Percentiles rank a stretch among this genome's conserved stretches.
Evolutionary conservation across 1,140 invertebrate species (phyloP).

Genomic region (Cydia strobilella): DNA sequence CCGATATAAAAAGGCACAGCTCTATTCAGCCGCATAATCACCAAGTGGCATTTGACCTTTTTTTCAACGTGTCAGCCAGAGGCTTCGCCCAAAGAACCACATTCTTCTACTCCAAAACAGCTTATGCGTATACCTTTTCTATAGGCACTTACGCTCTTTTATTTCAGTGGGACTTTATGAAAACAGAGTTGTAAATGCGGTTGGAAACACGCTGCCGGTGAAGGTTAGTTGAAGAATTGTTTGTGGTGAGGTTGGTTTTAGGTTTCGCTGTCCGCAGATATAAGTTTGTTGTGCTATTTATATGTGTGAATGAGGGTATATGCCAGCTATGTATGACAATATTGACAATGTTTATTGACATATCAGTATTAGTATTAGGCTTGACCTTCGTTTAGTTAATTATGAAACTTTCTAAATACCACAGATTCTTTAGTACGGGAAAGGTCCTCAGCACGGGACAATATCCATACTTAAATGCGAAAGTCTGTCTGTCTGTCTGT

Average conservation of each 20-base stretch:
- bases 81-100: slow-evolving; percentile 17
- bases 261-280: not conserved
- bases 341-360: slow-evolving; percentile 1
- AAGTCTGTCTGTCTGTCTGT: too few relatives aligned
- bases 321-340: slow-evolving; percentile 8
- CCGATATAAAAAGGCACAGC: slow-evolving; percentile 14
- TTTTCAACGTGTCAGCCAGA: slow-evolving; percentile 23
- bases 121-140: not conserved
- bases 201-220: not conserved
- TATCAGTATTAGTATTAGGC: not conserved
- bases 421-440: too few relatives aligned
- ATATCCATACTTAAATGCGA: too few relatives aligned
- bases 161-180: not conserved
- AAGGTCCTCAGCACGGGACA: too few relatives aligned
- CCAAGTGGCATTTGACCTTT: slow-evolving; percentile 32
- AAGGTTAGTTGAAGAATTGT: slow-evolving; percentile 7
- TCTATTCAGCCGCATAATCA: slow-evolving; percentile 29
- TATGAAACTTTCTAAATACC: too few relatives aligned
- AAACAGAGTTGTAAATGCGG: slow-evolving; percentile 15
- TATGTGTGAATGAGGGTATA: slow-evolving; percentile 10
- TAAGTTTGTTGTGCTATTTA: slow-evolving; percentile 2
- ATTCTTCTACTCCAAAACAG: not conserved
- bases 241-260: not conserved
- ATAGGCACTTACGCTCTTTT: not conserved
- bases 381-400: not conserved